Percentiles rank a stretch among this genome's conserved stretches.
Conservation (phyloP, 2,113 vertebrate genomes). For the Mesocricetus auratus region DNA sequence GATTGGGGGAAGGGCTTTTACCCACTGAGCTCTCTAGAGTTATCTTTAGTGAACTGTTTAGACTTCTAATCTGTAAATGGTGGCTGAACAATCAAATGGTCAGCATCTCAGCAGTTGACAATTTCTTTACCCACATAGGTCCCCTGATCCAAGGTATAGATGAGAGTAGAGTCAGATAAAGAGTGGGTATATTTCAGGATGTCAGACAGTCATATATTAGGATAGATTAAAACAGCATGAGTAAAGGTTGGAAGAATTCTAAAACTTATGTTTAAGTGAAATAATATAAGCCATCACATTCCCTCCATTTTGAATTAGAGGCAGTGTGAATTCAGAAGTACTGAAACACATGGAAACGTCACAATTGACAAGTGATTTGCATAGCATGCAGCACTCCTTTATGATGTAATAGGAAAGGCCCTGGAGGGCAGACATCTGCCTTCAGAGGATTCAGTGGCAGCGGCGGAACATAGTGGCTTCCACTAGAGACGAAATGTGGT, state of each 20-base stretch:
- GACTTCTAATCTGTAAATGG: not conserved
- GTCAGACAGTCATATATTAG: not conserved
- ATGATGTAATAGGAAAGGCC: not conserved
- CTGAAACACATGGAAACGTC: not conserved
- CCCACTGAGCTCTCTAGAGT: not conserved
- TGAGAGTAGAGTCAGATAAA: not conserved
- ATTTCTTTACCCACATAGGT: not conserved
- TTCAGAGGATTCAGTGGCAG: too few relatives aligned
- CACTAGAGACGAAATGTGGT: slow-evolving; percentile 92
- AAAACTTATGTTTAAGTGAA: slow-evolving; percentile 42
- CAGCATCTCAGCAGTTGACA: not conserved
- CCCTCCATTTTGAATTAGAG: slow-evolving; percentile 2
- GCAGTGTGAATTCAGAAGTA: not conserved
- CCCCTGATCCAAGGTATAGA: not conserved
- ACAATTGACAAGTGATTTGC: not conserved
- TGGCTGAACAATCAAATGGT: not conserved
- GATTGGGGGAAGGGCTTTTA: not conserved
- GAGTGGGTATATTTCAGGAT: not conserved
- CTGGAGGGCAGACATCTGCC: too few relatives aligned
- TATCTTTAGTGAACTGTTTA: slow-evolving; percentile 44
- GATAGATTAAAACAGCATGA: not conserved
- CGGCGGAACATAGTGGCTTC: too few relatives aligned
- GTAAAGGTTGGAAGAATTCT: slow-evolving; percentile 17
- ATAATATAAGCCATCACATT: not conserved
- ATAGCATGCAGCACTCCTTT: not conserved